Evolutionary conservation across 2,113 vertebrate genomes (phyloP).

Genomic region (Dromaius novaehollandiae): DNA sequence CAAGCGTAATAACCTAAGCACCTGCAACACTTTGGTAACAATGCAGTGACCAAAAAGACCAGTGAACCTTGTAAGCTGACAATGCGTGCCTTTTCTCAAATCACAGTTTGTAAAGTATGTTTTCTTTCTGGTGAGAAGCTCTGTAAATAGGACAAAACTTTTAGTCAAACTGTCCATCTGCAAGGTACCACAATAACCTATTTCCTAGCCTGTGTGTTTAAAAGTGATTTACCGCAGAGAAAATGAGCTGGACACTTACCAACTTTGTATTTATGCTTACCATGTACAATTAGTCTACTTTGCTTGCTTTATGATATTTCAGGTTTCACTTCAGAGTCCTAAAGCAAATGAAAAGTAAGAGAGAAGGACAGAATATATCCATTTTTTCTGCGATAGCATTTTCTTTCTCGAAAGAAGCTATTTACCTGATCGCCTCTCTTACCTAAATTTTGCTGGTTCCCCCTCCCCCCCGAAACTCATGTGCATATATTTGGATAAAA

Average conservation of each 20-base stretch:
- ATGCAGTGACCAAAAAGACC: neutral
- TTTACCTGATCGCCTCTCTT: neutral
- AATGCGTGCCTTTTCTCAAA: neutral
- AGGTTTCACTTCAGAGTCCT: neutral
- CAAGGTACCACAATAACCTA: accelerated
- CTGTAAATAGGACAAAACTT: no score
- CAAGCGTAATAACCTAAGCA: neutral
- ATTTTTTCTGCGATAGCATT: neutral
- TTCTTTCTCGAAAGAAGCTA: neutral
- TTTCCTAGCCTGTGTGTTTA: neutral
- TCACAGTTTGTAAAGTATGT: neutral
- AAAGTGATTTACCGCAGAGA: neutral
- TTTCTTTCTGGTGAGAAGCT: neutral
- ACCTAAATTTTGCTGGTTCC: neutral
- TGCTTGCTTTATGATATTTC: neutral
- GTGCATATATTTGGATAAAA: neutral
- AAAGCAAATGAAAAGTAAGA: neutral
- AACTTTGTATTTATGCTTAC: neutral
- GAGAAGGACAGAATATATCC: neutral
- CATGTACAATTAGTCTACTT: neutral
- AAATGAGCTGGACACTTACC: neutral
- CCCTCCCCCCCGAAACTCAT: neutral
- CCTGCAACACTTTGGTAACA: neutral
- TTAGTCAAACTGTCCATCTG: accelerated
- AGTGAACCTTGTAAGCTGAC: neutral